Base-by-base conservation (phyloP, 2,888 invertebrate species). In the Pammene fasciana region DNA sequence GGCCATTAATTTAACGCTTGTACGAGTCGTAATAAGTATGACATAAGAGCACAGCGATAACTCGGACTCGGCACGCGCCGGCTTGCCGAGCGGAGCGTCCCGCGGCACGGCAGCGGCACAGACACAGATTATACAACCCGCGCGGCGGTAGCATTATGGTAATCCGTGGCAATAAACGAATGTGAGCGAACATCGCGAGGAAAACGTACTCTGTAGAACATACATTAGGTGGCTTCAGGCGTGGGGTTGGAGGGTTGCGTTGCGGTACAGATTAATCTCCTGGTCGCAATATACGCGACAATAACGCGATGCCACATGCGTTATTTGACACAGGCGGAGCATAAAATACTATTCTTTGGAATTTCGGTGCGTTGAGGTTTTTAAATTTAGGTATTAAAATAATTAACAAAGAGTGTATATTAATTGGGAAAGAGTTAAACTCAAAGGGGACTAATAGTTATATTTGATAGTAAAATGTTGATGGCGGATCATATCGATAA, bases 21-120 rank as follows among this genome's bases (percentile, higher is more conserved):
- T 38, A 46, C n/a, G n/a, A 36, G 36, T 13, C 67, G 54, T 34
- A 36, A 52, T 34, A n/a, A n/a, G n/a, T n/a, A 43, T 65, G n/a
- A 41, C 38, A 52, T 59, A 41, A n/a, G 34, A 34, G 36, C n/a
- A n/a, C n/a, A n/a, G n/a, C 60, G 26, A 52, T 54, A 34, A 54
- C 59, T 52, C 18, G 67, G 48, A 36, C 57, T 72, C 95, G 95
- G 83, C 94, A 14, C 54, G 67, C 55, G 61, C 26, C 45, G 45
- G n/a, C 45, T n/a, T 18, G 26, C 26, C 26, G 26, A 26, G 26
- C 26, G 26, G 2, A 1, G 2, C 26, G 26, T 1, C 26, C 26
- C 26, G 26, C 26, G 26, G 26, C 26, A 26, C n/a, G n/a, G n/a
- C n/a, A n/a, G n/a, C n/a, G n/a, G n/a, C n/a, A n/a, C n/a, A n/a